phyloP scores from a whole-genome alignment of 2,888 invertebrate species.

The Blastobasis lacticolella region DNA sequence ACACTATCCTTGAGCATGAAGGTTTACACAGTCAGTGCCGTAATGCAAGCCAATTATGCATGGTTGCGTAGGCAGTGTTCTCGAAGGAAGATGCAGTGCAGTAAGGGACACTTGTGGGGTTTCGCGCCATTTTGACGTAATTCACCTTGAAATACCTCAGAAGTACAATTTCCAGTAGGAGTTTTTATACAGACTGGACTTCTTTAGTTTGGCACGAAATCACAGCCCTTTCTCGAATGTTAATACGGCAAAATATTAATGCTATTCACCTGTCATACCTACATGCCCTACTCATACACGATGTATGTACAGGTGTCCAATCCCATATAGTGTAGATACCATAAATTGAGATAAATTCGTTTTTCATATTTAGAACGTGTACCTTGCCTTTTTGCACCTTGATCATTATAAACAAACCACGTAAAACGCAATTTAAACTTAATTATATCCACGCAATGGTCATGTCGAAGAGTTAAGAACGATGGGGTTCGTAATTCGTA shows the following conservation, averaged over 20 bases:
- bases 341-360: background rate
- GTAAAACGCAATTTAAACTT: too few relatives aligned
- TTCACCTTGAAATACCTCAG: slow-evolving; percentile 8
- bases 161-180: background rate
- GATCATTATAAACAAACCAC: too few relatives aligned
- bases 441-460: too few relatives aligned
- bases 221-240: too few relatives aligned
- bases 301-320: background rate
- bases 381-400: too few relatives aligned
- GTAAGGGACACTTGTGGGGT: slow-evolving; percentile 41
- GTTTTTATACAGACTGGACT: too few relatives aligned
- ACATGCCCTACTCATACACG: background rate
- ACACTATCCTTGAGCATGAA: slow-evolving; percentile 11
- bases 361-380: too few relatives aligned
- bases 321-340: background rate
- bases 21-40: slow-evolving; percentile 26
- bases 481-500: slow-evolving; percentile 21
- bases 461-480: background rate
- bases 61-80: slow-evolving; percentile 36
- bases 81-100: slow-evolving; percentile 31
- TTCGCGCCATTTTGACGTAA: slow-evolving; percentile 30
- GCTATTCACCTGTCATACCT: too few relatives aligned
- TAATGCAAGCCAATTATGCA: slow-evolving; percentile 44
- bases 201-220: too few relatives aligned
- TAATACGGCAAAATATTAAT: too few relatives aligned